These are phyloP conservation scores for Hypomecis punctinalis DNA, from an alignment of 2,888 invertebrate species.

Conservation along the genomic window DNA sequence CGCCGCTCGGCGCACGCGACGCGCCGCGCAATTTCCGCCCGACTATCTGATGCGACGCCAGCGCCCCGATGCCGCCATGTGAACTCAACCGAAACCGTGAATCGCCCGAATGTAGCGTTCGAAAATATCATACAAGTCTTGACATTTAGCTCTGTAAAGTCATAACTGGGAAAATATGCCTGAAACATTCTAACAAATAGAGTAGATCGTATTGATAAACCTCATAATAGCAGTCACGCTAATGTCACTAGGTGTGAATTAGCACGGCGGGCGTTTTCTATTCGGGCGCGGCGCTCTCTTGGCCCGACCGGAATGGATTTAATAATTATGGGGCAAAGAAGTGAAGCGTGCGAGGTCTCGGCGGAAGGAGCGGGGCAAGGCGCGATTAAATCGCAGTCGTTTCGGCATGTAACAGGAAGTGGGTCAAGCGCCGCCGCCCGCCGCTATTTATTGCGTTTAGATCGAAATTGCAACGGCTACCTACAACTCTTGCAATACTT, in stretches of 20 bases:
- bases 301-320: slow-evolving; percentile 73
- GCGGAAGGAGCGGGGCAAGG: slow-evolving; percentile 76
- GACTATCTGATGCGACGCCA: slow-evolving; percentile 74
- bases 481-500: slow-evolving; percentile 50
- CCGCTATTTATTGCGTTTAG: slow-evolving; percentile 81
- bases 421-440: slow-evolving; percentile 81
- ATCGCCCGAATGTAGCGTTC: slow-evolving; percentile 45
- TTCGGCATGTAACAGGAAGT: slow-evolving; percentile 83
- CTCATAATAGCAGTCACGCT: slow-evolving; percentile 19
- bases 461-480: slow-evolving; percentile 76
- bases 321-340: slow-evolving; percentile 80
- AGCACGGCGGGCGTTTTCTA: slow-evolving; percentile 42
- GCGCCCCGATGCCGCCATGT: slow-evolving; percentile 59
- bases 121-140: slow-evolving; percentile 41
- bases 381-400: slow-evolving; percentile 82
- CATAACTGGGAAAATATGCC: background rate
- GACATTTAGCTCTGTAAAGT: background rate
- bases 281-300: slow-evolving; percentile 69
- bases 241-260: slow-evolving; percentile 35
- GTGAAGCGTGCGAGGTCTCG: slow-evolving; percentile 74
- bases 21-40: slow-evolving; percentile 79
- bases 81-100: slow-evolving; percentile 62
- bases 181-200: slow-evolving; percentile 21
- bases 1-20: slow-evolving; percentile 72
- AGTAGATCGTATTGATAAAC: slow-evolving; percentile 19